A percentile compares a stretch with the other conserved stretches of the same genome.
phyloP scores from a whole-genome alignment of 2,797 vertebrate genomes.

The Pipistrellus kuhlii region DNA sequence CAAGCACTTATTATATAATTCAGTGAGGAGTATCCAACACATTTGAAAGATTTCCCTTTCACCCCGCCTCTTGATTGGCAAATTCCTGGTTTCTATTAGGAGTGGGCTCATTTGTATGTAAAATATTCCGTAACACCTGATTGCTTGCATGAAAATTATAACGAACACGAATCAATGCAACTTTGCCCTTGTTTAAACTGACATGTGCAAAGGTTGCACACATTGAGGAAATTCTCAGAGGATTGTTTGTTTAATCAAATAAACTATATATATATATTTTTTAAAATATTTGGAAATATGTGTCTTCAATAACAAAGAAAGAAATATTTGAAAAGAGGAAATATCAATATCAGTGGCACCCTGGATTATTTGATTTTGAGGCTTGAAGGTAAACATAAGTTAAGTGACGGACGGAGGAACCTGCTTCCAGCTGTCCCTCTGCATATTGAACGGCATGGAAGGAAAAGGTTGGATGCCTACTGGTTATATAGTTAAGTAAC shows the following conservation, averaged over 20 bases:
- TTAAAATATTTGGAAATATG: slow-evolving; percentile 56
- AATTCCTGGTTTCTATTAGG: slow-evolving; percentile 72
- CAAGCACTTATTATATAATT: slow-evolving; percentile 71
- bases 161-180: slow-evolving; percentile 58
- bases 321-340: neutral
- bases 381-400: slow-evolving; percentile 51
- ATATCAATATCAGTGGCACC: neutral
- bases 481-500: neutral
- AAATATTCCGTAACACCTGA: slow-evolving; percentile 72
- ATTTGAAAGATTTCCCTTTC: slow-evolving; percentile 66
- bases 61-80: slow-evolving; percentile 65
- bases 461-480: neutral
- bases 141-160: slow-evolving; percentile 65
- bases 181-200: slow-evolving; percentile 48
- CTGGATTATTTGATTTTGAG: slow-evolving; percentile 61
- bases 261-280: neutral
- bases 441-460: neutral
- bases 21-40: slow-evolving; percentile 68
- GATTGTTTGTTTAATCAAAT: neutral
- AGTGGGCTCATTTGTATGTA: slow-evolving; percentile 72
- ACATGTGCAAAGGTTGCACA: neutral
- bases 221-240: slow-evolving; percentile 20
- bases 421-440: neutral
- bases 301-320: neutral
- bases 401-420: slow-evolving; percentile 10